Conservation (phyloP, 2,113 vertebrate genomes). For the Dasypus novemcinctus region DNA sequence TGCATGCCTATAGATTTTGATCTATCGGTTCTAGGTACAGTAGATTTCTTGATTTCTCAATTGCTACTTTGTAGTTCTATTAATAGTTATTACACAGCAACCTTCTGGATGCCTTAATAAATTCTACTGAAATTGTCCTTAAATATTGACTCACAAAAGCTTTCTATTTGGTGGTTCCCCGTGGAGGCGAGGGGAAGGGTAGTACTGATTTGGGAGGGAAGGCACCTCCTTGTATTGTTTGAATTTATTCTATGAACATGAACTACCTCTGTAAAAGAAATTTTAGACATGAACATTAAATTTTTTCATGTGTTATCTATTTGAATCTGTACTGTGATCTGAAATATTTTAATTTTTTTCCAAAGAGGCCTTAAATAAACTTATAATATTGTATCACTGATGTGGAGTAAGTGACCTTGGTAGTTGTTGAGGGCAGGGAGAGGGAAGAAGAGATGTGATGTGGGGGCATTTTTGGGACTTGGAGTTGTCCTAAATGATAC, state of each 20-base stretch:
- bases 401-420: no score
- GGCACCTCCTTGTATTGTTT: fast-evolving
- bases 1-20: background rate
- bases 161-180: background rate
- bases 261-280: background rate
- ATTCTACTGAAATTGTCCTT: background rate
- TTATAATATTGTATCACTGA: no score
- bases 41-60: background rate
- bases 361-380: background rate
- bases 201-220: background rate
- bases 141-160: background rate
- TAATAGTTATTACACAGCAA: background rate
- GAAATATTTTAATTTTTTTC: background rate
- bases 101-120: conserved; percentile 30
- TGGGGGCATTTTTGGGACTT: no score
- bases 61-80: background rate
- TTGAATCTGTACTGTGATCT: background rate
- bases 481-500: no score
- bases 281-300: background rate
- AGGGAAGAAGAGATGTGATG: no score
- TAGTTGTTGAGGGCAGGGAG: no score
- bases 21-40: fast-evolving
- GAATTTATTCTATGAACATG: background rate
- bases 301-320: background rate
- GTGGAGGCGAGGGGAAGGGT: fast-evolving